Conservation (phyloP, 2,888 invertebrate genomes). For the Macaria liturata region DNA sequence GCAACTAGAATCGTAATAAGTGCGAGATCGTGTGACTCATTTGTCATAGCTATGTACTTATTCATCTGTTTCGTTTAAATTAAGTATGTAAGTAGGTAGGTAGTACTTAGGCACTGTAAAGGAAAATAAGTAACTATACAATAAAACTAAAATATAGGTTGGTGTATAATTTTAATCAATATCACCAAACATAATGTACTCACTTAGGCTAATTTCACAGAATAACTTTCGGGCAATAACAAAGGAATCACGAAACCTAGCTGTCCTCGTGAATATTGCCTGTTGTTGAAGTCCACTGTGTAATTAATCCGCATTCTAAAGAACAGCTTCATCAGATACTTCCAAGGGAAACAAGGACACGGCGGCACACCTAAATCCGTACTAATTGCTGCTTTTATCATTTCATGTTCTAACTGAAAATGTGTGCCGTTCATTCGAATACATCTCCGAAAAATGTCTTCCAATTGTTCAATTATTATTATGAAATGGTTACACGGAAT, state of each 20-base stretch:
- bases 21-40: too few species aligned
- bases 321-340: conserved; percentile 14
- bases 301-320: conserved; percentile 11
- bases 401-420: conserved; percentile 2
- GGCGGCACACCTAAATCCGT: not conserved
- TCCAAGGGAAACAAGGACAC: conserved; percentile 15
- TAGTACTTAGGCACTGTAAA: too few species aligned
- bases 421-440: conserved; percentile 1
- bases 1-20: too few species aligned
- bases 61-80: too few species aligned
- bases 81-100: too few species aligned
- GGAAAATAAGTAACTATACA: too few species aligned
- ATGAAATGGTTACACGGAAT: conserved; percentile 17
- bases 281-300: conserved; percentile 13
- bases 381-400: not conserved
- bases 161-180: too few species aligned
- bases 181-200: too few species aligned
- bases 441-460: conserved; percentile 2
- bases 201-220: not conserved
- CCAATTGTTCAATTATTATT: conserved; percentile 11
- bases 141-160: too few species aligned
- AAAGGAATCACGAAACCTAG: conserved; percentile 14
- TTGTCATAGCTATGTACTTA: too few species aligned
- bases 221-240: conserved; percentile 4
- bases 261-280: conserved; percentile 4